A percentile compares a stretch with the other conserved stretches of the same genome.
These are phyloP conservation scores for Synergus laeviventris DNA, from an alignment of 2,888 invertebrate species.

Conservation along the genomic window DNA sequence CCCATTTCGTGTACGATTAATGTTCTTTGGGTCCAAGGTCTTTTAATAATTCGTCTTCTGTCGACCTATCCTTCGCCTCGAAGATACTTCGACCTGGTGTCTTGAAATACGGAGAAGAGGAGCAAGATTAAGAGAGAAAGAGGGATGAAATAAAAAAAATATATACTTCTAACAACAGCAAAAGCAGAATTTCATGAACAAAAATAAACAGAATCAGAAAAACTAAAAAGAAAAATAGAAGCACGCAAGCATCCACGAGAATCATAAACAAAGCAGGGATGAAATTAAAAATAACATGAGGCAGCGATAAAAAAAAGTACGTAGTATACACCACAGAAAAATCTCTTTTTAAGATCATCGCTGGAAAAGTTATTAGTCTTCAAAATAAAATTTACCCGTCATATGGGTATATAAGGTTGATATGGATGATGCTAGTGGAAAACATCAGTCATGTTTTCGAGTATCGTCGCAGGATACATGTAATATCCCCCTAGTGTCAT, in stretches of 20 bases:
- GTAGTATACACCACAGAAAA: background rate
- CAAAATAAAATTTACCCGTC: background rate
- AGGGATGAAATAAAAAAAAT: background rate
- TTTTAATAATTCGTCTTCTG: slow-evolving; percentile 58
- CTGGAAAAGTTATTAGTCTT: background rate
- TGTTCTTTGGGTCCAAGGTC: slow-evolving; percentile 64
- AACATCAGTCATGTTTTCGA: slow-evolving; percentile 4
- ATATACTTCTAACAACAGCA: background rate
- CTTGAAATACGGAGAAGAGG: background rate
- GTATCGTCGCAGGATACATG: background rate
- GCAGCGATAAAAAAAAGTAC: background rate
- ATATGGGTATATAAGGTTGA: background rate
- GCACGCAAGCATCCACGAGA: background rate
- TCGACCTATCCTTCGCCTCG: background rate
- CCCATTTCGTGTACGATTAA: slow-evolving; percentile 71
- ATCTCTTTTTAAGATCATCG: too few relatives aligned
- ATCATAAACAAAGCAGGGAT: background rate
- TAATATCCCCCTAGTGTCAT: slow-evolving; percentile 21
- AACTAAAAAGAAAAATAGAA: background rate
- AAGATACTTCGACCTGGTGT: background rate
- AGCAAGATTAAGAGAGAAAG: background rate
- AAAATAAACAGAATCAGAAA: too few relatives aligned
- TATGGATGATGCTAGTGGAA: background rate
- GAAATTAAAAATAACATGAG: background rate
- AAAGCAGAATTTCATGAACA: background rate